A percentile compares a stretch with the other conserved stretches of the same genome.
These are phyloP conservation scores for Acholoe squamosa DNA, from an alignment of 2,888 invertebrate species.

Conservation along the genomic window DNA sequence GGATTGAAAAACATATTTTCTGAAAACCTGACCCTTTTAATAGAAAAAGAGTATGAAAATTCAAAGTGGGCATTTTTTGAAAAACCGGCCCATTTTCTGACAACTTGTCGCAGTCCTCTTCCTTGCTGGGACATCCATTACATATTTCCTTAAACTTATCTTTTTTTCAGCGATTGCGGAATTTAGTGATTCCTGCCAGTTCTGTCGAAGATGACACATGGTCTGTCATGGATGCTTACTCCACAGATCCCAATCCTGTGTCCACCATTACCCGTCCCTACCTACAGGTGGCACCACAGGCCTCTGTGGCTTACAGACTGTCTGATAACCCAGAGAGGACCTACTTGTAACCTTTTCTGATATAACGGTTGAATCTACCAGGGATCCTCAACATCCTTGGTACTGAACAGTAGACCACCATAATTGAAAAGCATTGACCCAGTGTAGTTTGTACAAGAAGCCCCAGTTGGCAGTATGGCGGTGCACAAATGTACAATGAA, in stretches of 20 bases:
- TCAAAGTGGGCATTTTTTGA: neutral
- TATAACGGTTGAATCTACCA: too few species aligned
- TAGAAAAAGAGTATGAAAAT: neutral
- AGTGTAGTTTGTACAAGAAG: too few species aligned
- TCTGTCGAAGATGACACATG: neutral
- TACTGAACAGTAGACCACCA: too few species aligned
- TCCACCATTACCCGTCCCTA: constrained; percentile 9
- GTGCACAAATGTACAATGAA: too few species aligned
- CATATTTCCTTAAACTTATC: too few species aligned
- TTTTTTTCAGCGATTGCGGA: neutral
- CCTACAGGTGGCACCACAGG: neutral
- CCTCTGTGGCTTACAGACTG: constrained; percentile 1
- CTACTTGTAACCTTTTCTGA: constrained; percentile 16
- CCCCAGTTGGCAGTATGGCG: too few species aligned
- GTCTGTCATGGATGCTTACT: constrained; percentile 34
- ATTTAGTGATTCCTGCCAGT: neutral
- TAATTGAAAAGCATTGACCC: too few species aligned
- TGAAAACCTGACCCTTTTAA: neutral
- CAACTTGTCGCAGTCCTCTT: neutral
- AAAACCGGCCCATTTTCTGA: neutral
- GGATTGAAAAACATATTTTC: too few species aligned
- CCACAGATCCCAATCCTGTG: neutral
- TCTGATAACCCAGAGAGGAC: constrained; percentile 31
- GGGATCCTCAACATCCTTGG: too few species aligned
- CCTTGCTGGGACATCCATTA: too few species aligned